A percentile compares a stretch with the other conserved stretches of the same genome.
Conservation (phyloP, 2,888 invertebrate species). For the Cryptocephalus moraei region DNA sequence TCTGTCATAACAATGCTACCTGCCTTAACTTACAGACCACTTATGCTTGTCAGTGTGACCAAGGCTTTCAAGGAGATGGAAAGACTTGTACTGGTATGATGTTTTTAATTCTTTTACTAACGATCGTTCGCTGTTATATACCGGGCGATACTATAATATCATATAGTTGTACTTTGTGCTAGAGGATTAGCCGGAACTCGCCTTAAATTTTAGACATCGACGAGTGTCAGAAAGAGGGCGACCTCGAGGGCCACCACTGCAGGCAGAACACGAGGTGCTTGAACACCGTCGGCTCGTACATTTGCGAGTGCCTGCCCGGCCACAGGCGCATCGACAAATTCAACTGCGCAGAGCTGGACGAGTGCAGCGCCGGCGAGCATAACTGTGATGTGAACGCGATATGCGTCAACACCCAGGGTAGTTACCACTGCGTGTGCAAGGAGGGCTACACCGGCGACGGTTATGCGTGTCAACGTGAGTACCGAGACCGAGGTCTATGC, state of each 20-base stretch:
- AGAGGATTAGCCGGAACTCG: too few relatives aligned
- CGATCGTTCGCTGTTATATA: too few relatives aligned
- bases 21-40: slow-evolving; percentile 87
- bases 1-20: slow-evolving; percentile 82
- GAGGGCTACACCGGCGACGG: slow-evolving; percentile 71
- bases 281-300: slow-evolving; percentile 72
- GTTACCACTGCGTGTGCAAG: slow-evolving; percentile 65
- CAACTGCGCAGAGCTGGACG: slow-evolving; percentile 72
- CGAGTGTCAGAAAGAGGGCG: slow-evolving; percentile 72
- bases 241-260: slow-evolving; percentile 74
- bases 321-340: slow-evolving; percentile 67
- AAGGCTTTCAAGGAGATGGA: slow-evolving; percentile 84
- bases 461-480: slow-evolving; percentile 68
- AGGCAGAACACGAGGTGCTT: slow-evolving; percentile 74
- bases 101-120: background rate
- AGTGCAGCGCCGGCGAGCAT: slow-evolving; percentile 62
- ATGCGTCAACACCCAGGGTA: slow-evolving; percentile 74
- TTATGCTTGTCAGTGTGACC: slow-evolving; percentile 83
- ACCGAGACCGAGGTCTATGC: background rate
- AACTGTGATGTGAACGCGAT: slow-evolving; percentile 65
- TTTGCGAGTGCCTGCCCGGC: slow-evolving; percentile 74
- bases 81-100: slow-evolving; percentile 59
- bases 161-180: too few relatives aligned
- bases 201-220: slow-evolving; percentile 58
- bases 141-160: too few relatives aligned